Percentiles rank a stretch among this genome's conserved stretches.
Evolutionary conservation across 2,113 vertebrate genomes (phyloP).

Genomic region (Leucosticte australis): DNA sequence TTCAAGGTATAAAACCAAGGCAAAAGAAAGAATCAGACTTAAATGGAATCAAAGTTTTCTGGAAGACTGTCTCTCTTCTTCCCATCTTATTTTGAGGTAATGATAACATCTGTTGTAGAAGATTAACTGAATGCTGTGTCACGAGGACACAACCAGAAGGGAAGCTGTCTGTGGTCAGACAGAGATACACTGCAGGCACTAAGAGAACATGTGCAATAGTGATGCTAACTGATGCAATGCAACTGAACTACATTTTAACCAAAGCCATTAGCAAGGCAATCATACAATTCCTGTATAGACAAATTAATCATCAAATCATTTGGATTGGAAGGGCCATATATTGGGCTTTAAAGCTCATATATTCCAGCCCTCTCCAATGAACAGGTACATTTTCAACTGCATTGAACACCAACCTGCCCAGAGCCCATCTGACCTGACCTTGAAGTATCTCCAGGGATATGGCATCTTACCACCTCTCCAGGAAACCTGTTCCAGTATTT

Average conservation of each 20-base stretch:
- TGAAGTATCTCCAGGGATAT: not conserved
- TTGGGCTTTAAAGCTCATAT: not conserved
- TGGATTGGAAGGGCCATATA: not conserved
- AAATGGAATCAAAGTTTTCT: not conserved
- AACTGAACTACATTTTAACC: not conserved
- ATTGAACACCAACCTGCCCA: not conserved
- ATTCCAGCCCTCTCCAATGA: not conserved
- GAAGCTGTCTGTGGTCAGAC: not conserved
- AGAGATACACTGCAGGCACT: not conserved
- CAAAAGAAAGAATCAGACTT: not conserved
- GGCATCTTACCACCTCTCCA: not conserved
- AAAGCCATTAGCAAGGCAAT: not conserved
- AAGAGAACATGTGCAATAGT: not conserved
- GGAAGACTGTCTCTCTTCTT: not conserved
- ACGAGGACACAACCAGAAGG: not conserved
- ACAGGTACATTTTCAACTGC: not conserved
- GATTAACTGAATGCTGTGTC: not conserved
- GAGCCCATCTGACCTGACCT: not conserved
- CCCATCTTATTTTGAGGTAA: not conserved
- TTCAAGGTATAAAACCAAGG: not conserved
- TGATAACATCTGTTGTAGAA: not conserved
- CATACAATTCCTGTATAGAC: not conserved
- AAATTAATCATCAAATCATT: not conserved
- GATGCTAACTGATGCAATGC: fast-evolving
- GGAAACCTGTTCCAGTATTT: not conserved